phyloP scores from a whole-genome alignment of 2,113 vertebrate genomes.

The Dicaeum eximium region DNA sequence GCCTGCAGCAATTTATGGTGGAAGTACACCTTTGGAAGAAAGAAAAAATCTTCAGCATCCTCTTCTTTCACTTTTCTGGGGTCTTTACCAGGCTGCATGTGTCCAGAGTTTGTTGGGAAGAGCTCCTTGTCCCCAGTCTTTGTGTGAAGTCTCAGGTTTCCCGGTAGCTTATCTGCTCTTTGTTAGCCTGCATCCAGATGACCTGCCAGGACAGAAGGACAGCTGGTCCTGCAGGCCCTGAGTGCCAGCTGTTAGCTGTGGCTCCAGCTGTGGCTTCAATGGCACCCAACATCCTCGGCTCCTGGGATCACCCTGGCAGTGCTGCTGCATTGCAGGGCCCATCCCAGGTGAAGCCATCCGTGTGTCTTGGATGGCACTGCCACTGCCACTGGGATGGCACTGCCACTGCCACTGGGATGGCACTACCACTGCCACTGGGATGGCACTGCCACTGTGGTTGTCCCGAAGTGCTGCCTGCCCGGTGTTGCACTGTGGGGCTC shows the following conservation, averaged over 20 bases:
- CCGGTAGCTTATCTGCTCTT: not conserved
- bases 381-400: too few relatives aligned
- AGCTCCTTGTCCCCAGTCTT: not conserved
- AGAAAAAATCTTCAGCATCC: not conserved
- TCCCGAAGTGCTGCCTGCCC: not conserved
- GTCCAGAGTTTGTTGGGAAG: not conserved
- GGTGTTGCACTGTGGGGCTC: not conserved
- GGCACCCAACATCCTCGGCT: not conserved
- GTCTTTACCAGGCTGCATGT: not conserved
- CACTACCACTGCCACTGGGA: not conserved
- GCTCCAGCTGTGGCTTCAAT: not conserved
- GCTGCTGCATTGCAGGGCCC: not conserved
- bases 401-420: not conserved
- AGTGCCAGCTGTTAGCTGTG: not conserved
- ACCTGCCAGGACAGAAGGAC: not conserved
- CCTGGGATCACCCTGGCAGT: not conserved
- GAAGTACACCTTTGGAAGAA: not conserved
- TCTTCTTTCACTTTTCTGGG: not conserved
- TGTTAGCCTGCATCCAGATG: not conserved
- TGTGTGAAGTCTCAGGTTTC: not conserved
- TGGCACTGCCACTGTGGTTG: not conserved
- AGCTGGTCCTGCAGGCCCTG: not conserved
- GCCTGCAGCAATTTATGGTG: not conserved
- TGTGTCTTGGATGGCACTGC: not conserved
- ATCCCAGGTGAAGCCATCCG: fast-evolving